A percentile compares a stretch with the other conserved stretches of the same genome.
Evolutionary conservation across 1,140 invertebrate genomes (phyloP).

Genomic region (Lanistes nyassanus): DNA sequence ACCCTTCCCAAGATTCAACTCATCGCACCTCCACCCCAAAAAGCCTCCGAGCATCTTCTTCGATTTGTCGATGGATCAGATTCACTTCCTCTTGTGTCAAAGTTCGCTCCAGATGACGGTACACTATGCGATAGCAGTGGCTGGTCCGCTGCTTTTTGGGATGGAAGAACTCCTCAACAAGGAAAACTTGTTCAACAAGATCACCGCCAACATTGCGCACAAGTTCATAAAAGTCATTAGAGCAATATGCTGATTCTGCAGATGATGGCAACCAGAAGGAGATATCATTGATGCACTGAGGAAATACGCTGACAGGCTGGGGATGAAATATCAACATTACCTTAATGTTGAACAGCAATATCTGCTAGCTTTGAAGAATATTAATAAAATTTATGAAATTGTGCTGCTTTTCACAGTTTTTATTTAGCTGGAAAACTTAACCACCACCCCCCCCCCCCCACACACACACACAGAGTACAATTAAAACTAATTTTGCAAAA

Average conservation of each 20-base stretch:
- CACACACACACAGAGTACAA: too few relatives aligned
- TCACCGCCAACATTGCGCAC: constrained; percentile 89
- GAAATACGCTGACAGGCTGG: constrained; percentile 87
- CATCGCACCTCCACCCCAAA: constrained; percentile 75
- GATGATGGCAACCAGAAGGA: constrained; percentile 92
- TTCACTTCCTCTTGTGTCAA: constrained; percentile 91
- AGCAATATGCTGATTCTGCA: constrained; percentile 71
- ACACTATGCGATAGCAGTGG: constrained; percentile 92
- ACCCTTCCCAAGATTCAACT: constrained; percentile 9
- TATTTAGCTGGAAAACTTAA: too few relatives aligned
- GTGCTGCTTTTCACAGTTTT: too few relatives aligned
- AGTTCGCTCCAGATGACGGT: constrained; percentile 91
- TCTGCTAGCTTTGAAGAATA: too few relatives aligned
- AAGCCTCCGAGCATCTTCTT: constrained; percentile 69
- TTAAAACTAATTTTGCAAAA: too few relatives aligned
- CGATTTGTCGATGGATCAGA: constrained; percentile 83
- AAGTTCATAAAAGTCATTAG: constrained; percentile 95
- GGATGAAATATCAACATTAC: background rate
- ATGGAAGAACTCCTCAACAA: constrained; percentile 90
- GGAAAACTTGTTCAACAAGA: constrained; percentile 83
- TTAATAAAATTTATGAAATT: too few relatives aligned
- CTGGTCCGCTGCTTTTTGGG: constrained; percentile 85
- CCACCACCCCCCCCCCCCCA: too few relatives aligned
- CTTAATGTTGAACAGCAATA: too few relatives aligned
- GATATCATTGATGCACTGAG: constrained; percentile 91